Evolutionary conservation across 2,113 vertebrate species (phyloP).

Genomic region (Pluvialis apricaria): DNA sequence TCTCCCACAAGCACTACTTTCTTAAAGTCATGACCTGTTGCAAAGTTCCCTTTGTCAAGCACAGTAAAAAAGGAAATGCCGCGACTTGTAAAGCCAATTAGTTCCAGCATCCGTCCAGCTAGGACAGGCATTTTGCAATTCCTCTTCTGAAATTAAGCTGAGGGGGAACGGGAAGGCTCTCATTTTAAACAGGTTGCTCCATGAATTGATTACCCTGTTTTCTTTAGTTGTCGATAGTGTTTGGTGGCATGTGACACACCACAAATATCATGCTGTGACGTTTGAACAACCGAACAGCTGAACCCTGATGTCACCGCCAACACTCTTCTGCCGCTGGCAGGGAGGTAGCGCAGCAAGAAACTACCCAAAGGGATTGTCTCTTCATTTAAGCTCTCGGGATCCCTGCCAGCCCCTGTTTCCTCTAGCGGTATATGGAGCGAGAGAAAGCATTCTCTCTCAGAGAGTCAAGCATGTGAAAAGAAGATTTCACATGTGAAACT

Average conservation of each 20-base stretch:
- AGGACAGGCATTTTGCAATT: not conserved
- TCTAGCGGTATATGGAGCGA: not conserved
- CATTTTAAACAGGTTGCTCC: not conserved
- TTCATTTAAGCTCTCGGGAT: not conserved
- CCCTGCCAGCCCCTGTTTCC: conserved; percentile 6
- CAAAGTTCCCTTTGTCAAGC: not conserved
- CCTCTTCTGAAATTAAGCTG: not conserved
- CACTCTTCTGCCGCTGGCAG: not conserved
- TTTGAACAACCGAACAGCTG: not conserved
- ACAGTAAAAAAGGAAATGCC: not conserved
- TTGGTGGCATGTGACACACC: not conserved
- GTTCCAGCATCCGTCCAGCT: not conserved
- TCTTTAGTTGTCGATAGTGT: not conserved
- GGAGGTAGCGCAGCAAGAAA: not conserved
- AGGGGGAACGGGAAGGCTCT: not conserved
- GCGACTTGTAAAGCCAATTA: not conserved
- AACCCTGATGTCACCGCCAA: not conserved
- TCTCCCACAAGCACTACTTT: not conserved
- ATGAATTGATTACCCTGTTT: not conserved
- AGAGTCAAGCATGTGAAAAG: conserved; percentile 34
- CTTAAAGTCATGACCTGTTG: not conserved
- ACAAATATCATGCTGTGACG: not conserved
- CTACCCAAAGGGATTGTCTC: not conserved
- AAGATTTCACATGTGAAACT: conserved; percentile 53
- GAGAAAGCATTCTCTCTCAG: conserved; percentile 1